phyloP scores from a whole-genome alignment of 53 echinoderm and acorn worm genomes.

The Zoroaster sp. region DNA sequence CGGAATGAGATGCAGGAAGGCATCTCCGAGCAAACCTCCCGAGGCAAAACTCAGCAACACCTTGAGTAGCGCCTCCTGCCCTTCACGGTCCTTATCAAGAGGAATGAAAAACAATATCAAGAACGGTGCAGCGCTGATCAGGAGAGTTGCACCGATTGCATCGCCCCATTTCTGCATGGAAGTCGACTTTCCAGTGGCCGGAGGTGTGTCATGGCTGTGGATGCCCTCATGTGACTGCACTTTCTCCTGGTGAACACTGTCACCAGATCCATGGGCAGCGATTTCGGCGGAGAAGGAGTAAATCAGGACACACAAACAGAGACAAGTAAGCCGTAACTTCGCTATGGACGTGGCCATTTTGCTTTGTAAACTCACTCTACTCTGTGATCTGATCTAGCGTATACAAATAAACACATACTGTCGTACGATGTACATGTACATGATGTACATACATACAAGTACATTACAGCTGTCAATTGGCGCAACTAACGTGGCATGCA shows the following conservation, averaged over 20 bases:
- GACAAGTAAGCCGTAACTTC: constrained; percentile 10
- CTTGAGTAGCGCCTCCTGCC: constrained; percentile 80
- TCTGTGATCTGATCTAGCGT: no score
- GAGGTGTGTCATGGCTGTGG: constrained; percentile 27
- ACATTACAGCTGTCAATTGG: no score
- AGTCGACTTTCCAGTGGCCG: neutral
- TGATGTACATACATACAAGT: no score
- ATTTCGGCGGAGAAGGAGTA: constrained; percentile 20
- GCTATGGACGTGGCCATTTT: constrained; percentile 31
- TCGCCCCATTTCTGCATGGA: constrained; percentile 72
- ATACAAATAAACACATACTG: no score
- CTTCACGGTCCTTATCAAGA: constrained; percentile 79
- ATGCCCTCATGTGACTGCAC: constrained; percentile 37
- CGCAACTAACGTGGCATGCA: no score
- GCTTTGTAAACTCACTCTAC: neutral
- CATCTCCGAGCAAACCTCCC: constrained; percentile 92
- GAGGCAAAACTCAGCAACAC: constrained; percentile 92
- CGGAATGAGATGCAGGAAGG: constrained; percentile 93
- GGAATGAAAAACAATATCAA: constrained; percentile 92
- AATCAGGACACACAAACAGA: constrained; percentile 28
- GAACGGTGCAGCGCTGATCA: constrained; percentile 96
- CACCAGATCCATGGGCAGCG: constrained; percentile 6
- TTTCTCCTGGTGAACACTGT: neutral
- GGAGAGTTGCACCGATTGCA: constrained; percentile 89
- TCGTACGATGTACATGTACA: neutral